Percentiles rank a stretch among this genome's conserved stretches.
Evolutionary conservation across 1,140 invertebrate species (phyloP).

Genomic region (Drosophila busckii): DNA sequence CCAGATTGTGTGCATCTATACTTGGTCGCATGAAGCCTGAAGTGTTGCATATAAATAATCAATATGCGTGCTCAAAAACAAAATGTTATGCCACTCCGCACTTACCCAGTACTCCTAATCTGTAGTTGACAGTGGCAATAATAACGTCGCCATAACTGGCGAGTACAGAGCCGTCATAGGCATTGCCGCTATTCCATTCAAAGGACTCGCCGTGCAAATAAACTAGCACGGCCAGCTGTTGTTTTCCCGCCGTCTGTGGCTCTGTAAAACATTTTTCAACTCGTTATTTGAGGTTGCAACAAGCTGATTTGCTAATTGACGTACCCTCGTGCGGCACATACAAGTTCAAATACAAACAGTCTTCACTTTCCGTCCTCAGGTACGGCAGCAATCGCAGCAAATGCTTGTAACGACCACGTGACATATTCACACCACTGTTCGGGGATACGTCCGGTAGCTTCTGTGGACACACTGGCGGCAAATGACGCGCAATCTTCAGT

Average conservation of each 20-base stretch:
- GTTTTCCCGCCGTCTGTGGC: neutral
- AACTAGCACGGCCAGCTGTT: conserved; percentile 87
- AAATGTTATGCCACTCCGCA: neutral
- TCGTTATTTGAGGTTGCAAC: neutral
- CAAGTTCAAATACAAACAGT: conserved; percentile 95
- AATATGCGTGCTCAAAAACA: conserved; percentile 2
- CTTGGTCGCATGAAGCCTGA: conserved; percentile 89
- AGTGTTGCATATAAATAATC: neutral
- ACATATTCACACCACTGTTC: conserved; percentile 65
- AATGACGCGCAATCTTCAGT: conserved; percentile 85
- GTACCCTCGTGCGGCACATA: conserved; percentile 89
- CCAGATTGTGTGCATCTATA: conserved; percentile 84
- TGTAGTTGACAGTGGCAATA: conserved; percentile 95
- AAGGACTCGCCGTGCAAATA: conserved; percentile 96
- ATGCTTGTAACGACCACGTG: conserved; percentile 84
- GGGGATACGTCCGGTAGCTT: conserved; percentile 81
- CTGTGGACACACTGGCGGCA: conserved; percentile 93
- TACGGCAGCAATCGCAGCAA: conserved; percentile 85
- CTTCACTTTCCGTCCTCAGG: conserved; percentile 90
- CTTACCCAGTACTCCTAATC: conserved; percentile 93
- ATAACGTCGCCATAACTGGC: conserved; percentile 93
- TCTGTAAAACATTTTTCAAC: conserved; percentile 18
- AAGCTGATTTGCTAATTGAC: conserved; percentile 41
- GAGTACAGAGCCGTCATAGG: conserved; percentile 93
- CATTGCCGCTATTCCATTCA: conserved; percentile 95